Evolutionary conservation across 2,113 vertebrate genomes (phyloP).

Genomic region (Penelope pileata): DNA sequence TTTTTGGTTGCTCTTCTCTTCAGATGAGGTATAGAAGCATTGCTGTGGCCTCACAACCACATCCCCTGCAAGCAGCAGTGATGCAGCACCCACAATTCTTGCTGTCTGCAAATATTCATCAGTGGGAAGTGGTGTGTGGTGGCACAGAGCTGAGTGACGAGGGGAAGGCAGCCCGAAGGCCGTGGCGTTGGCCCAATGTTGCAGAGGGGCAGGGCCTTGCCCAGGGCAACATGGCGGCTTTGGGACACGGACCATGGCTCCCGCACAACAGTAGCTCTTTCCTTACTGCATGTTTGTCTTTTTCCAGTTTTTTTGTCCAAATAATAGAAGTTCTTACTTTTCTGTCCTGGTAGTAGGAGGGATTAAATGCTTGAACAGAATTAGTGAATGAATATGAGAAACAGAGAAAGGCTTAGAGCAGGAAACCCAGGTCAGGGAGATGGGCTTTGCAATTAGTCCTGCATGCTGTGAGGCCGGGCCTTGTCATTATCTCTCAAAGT

Average conservation of each 20-base stretch:
- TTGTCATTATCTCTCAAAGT: slow-evolving; percentile 12
- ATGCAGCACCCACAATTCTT: fast-evolving
- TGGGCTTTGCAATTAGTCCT: slow-evolving; percentile 60
- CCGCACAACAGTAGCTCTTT: neutral
- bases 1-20: neutral
- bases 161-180: no score
- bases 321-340: neutral
- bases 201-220: neutral
- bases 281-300: neutral
- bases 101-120: neutral
- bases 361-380: slow-evolving; percentile 38
- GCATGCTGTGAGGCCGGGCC: slow-evolving; percentile 1
- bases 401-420: slow-evolving; percentile 2
- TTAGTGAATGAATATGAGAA: slow-evolving; percentile 26
- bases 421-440: neutral
- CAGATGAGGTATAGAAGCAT: fast-evolving
- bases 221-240: neutral
- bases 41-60: neutral
- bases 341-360: neutral
- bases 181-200: fast-evolving
- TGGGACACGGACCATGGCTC: neutral
- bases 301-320: neutral
- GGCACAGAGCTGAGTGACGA: no score
- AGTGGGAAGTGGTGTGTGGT: neutral
- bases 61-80: neutral